Percentiles rank a stretch among this genome's conserved stretches.
Conservation (phyloP, 1,140 invertebrate species). For the Eubasilissa regina region DNA sequence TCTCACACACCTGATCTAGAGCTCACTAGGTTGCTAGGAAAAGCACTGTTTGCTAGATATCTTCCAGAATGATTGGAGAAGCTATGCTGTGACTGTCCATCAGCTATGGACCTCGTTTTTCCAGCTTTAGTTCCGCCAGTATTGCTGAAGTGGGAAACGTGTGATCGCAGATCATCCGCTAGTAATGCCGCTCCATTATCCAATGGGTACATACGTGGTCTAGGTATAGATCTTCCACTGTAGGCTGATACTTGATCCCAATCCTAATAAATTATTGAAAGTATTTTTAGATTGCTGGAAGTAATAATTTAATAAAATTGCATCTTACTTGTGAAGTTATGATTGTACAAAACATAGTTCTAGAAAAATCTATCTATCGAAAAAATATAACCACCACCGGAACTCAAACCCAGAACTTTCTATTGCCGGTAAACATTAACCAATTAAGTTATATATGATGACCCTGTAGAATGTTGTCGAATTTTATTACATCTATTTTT, state of each 20-base stretch:
- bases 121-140: slow-evolving; percentile 68
- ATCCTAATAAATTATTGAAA: slow-evolving; percentile 71
- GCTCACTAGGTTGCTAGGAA: slow-evolving; percentile 83
- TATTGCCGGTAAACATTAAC: too few relatives aligned
- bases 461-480: too few relatives aligned
- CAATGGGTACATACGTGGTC: slow-evolving; percentile 85
- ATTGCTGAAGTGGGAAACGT: slow-evolving; percentile 75
- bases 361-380: too few relatives aligned
- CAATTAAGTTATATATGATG: too few relatives aligned
- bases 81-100: slow-evolving; percentile 89
- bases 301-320: too few relatives aligned
- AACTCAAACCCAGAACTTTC: too few relatives aligned
- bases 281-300: background rate
- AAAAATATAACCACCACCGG: too few relatives aligned
- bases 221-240: slow-evolving; percentile 90
- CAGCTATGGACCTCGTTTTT: slow-evolving; percentile 80
- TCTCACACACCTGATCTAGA: slow-evolving; percentile 79
- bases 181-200: slow-evolving; percentile 77
- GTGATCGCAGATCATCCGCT: slow-evolving; percentile 78
- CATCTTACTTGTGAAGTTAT: too few relatives aligned
- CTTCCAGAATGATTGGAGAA: slow-evolving; percentile 86
- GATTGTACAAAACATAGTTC: too few relatives aligned
- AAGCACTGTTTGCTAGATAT: slow-evolving; percentile 79
- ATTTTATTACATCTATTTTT: too few relatives aligned
- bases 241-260: slow-evolving; percentile 96